Evolutionary conservation across 2,888 invertebrate species (phyloP).

Genomic region (Bedellia somnulentella): DNA sequence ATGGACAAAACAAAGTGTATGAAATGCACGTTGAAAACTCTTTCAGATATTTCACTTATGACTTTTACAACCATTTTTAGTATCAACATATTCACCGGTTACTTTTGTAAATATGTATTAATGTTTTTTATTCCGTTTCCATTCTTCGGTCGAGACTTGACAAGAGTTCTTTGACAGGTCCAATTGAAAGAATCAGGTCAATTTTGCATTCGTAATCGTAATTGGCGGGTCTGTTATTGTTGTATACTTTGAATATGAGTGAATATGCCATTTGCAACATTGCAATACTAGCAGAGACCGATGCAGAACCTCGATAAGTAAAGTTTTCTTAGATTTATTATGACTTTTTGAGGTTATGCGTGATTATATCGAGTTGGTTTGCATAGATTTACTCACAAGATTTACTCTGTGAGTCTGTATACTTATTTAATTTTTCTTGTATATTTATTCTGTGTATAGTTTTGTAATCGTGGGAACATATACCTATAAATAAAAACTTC

Average conservation of each 20-base stretch:
- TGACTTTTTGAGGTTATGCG: no score
- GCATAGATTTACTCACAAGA: no score
- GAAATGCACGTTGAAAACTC: constrained; percentile 34
- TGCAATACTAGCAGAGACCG: no score
- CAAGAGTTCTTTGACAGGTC: constrained; percentile 30
- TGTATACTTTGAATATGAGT: constrained; percentile 35
- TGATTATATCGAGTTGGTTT: no score
- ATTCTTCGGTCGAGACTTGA: constrained; percentile 16
- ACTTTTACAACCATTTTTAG: constrained; percentile 34
- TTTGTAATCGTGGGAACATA: no score
- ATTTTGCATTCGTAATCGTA: constrained; percentile 44
- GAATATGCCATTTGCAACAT: constrained; percentile 56
- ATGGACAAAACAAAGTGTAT: constrained; percentile 37
- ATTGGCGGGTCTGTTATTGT: no score
- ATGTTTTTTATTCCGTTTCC: background rate
- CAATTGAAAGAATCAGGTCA: constrained; percentile 39
- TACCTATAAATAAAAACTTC: no score
- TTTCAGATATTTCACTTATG: constrained; percentile 28
- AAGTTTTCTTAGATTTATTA: no score
- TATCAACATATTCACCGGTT: constrained; percentile 34
- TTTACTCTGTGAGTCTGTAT: no score
- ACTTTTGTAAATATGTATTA: background rate
- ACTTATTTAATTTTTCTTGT: no score
- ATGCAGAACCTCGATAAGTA: no score
- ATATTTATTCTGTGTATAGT: no score